These are phyloP conservation scores for Alligator mississippiensis DNA, from an alignment of 2,113 vertebrate genomes.

Conservation along the genomic window DNA sequence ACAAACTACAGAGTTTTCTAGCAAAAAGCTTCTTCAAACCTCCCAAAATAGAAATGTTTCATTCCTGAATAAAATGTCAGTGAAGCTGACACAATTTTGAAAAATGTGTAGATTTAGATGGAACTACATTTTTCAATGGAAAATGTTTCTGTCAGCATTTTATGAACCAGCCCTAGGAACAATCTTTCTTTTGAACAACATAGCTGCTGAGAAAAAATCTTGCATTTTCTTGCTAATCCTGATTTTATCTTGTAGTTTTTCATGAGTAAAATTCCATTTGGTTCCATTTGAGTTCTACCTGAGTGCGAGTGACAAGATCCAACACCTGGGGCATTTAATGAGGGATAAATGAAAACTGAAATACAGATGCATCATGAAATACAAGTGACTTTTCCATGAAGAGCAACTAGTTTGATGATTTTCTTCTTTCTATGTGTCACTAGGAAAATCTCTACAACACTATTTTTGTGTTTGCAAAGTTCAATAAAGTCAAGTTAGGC, in stretches of 20 bases:
- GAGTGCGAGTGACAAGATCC: neutral
- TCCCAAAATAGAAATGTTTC: neutral
- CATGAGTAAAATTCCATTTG: neutral
- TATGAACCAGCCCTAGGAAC: neutral
- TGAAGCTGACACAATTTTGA: neutral
- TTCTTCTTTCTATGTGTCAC: conserved; percentile 45
- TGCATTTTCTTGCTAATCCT: conserved; percentile 23
- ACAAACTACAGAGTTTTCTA: neutral
- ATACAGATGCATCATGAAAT: neutral
- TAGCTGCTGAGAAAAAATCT: neutral
- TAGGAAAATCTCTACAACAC: conserved; percentile 54
- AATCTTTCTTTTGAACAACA: neutral
- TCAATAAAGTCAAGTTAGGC: neutral
- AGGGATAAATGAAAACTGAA: conserved; percentile 2
- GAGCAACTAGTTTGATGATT: conserved; percentile 26
- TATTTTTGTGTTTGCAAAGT: conserved; percentile 27
- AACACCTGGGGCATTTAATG: conserved; percentile 7
- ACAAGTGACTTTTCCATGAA: conserved; percentile 26
- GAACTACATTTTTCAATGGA: neutral
- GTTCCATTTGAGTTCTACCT: conserved; percentile 30
- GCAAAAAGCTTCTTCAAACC: neutral
- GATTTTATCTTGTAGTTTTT: neutral
- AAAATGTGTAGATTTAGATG: neutral
- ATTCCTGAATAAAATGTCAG: neutral
- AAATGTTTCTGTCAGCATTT: neutral